These are phyloP conservation scores for Macrochelys suwanniensis DNA, from an alignment of 2,797 vertebrate species.

Conservation along the genomic window DNA sequence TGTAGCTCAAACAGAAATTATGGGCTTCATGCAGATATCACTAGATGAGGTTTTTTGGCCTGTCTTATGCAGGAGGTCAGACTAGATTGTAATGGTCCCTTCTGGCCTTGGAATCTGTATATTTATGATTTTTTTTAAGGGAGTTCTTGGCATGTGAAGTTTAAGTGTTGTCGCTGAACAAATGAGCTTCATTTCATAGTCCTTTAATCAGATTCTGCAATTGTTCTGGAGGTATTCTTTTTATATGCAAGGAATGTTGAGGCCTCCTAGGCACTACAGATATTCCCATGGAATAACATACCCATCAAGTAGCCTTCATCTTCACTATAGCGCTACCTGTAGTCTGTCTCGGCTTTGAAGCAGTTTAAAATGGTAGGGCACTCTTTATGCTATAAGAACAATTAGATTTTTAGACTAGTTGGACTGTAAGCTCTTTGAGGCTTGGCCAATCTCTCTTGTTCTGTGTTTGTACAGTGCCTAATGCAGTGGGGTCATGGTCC, in stretches of 20 bases:
- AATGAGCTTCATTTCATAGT: not conserved
- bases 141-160: not conserved
- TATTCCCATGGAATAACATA: not conserved
- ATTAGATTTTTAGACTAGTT: not conserved
- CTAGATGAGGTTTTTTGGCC: not conserved
- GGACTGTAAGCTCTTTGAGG: not conserved
- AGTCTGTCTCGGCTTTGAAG: not conserved
- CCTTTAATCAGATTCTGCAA: not conserved
- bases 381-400: not conserved
- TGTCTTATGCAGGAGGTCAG: not conserved
- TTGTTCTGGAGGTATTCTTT: not conserved
- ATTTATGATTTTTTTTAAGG: slow-evolving; percentile 11
- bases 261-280: not conserved
- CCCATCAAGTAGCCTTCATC: not conserved
- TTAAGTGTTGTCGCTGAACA: not conserved
- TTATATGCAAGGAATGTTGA: not conserved
- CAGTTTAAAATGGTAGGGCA: not conserved
- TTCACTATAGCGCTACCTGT: not conserved
- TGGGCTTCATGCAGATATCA: not conserved
- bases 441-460: not conserved
- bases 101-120: not conserved
- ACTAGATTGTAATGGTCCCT: not conserved
- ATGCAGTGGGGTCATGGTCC: not conserved
- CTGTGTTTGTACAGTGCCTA: not conserved
- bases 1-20: not conserved